Conservation (phyloP, 2,113 vertebrate genomes). For the Channa maculata region DNA sequence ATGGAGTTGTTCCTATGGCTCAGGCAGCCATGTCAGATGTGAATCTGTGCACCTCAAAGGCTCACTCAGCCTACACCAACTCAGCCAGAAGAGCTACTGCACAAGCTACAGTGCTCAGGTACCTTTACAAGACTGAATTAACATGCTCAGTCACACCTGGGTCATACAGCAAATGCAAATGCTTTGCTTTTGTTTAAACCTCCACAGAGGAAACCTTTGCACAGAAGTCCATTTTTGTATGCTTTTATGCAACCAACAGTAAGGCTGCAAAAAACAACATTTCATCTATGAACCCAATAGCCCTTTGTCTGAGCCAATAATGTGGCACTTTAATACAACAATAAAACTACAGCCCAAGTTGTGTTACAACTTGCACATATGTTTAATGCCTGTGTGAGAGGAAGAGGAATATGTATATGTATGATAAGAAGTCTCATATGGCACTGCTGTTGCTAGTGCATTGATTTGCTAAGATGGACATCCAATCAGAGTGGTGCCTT, state of each 20-base stretch:
- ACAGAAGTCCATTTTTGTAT: background rate
- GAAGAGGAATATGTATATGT: no score
- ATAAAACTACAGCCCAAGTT: no score
- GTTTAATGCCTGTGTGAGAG: no score
- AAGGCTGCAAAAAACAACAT: background rate
- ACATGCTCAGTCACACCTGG: constrained; percentile 44
- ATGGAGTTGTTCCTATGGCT: constrained; percentile 77
- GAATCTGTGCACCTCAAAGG: constrained; percentile 73
- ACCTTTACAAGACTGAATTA: constrained; percentile 41
- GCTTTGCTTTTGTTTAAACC: constrained; percentile 7
- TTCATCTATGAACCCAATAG: no score
- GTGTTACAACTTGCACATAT: no score
- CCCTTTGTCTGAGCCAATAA: no score
- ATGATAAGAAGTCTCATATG: no score
- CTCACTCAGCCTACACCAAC: constrained; percentile 51
- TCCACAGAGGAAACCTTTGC: background rate
- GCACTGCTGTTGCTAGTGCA: no score
- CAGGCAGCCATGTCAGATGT: constrained; percentile 70
- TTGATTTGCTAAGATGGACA: no score
- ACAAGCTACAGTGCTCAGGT: constrained; percentile 42
- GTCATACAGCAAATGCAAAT: constrained; percentile 35
- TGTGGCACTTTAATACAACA: no score
- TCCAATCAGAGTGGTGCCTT: no score
- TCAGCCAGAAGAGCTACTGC: constrained; percentile 44
- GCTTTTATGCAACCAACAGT: background rate